Conservation (phyloP, 2,113 vertebrate species). For the Marmota monax region DNA sequence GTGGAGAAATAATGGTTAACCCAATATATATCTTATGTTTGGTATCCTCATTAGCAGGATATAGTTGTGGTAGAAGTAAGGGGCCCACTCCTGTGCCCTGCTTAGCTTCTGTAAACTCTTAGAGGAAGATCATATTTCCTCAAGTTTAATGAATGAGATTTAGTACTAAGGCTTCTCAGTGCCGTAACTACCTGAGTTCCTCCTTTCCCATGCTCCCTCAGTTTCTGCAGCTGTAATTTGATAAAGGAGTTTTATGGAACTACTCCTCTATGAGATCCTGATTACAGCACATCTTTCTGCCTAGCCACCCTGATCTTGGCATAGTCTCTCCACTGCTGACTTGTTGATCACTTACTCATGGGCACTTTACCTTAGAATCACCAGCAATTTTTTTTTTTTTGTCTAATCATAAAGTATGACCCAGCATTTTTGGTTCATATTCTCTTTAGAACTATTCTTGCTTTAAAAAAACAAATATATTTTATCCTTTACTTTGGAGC, state of each 20-base stretch:
- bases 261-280: background rate
- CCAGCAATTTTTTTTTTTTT: background rate
- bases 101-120: background rate
- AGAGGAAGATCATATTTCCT: background rate
- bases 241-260: background rate
- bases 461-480: background rate
- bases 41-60: background rate
- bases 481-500: background rate
- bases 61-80: background rate
- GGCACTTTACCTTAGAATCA: background rate
- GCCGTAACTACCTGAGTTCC: too few relatives aligned
- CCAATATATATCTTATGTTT: background rate
- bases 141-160: background rate
- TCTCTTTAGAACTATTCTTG: conserved; percentile 67
- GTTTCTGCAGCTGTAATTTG: background rate
- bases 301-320: background rate
- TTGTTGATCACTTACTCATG: background rate
- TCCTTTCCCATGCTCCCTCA: background rate
- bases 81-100: background rate
- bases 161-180: background rate
- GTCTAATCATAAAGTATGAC: background rate
- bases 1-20: background rate
- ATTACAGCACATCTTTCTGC: background rate
- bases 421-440: conserved; percentile 70
- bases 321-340: background rate